Conservation (phyloP, 2,113 vertebrate genomes). For the Fregata magnificens region DNA sequence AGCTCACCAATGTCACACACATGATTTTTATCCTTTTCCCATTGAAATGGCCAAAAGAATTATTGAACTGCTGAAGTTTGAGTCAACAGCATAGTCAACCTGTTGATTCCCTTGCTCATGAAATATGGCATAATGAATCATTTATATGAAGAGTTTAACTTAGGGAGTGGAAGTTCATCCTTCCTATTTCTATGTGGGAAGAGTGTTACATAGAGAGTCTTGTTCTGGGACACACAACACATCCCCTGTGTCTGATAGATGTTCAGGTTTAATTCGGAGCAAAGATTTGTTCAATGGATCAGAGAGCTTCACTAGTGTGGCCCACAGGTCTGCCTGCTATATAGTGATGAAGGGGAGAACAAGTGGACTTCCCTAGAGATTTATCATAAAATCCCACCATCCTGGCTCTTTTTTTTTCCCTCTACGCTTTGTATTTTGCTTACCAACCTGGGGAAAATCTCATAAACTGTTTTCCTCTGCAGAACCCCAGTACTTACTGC, state of each 20-base stretch:
- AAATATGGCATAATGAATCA: neutral
- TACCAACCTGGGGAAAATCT: neutral
- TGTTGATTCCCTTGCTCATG: neutral
- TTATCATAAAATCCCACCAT: neutral
- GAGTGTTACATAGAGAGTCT: neutral
- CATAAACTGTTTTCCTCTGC: neutral
- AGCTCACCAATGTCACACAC: neutral
- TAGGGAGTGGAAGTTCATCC: neutral
- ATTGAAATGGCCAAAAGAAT: neutral
- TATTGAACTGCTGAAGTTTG: neutral
- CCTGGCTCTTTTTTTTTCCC: neutral
- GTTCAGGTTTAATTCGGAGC: neutral
- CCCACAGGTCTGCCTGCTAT: neutral
- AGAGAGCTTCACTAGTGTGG: neutral
- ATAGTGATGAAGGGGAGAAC: neutral
- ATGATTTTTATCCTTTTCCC: neutral
- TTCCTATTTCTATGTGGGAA: neutral
- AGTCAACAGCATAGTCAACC: neutral
- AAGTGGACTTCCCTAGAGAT: neutral
- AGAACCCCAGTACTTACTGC: neutral
- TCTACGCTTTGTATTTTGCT: neutral
- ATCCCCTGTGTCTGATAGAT: neutral
- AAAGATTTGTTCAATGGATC: neutral
- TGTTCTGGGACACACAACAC: neutral
- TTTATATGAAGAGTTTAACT: neutral